These are phyloP conservation scores for Alouatta palliata DNA, from an alignment of 2,113 vertebrate species.

Conservation along the genomic window DNA sequence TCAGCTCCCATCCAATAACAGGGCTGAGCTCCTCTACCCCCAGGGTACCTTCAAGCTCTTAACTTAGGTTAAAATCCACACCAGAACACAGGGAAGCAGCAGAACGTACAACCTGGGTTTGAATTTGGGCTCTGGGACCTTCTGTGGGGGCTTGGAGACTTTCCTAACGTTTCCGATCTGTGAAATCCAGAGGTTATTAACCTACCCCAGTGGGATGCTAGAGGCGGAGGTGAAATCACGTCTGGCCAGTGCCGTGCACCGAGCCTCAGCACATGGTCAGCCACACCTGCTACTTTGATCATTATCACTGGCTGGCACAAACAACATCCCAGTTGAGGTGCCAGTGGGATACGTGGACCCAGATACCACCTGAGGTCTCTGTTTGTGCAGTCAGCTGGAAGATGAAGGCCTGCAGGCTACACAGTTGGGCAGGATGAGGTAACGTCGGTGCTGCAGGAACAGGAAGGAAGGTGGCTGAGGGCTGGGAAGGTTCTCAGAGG, in stretches of 20 bases:
- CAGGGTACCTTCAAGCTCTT: background rate
- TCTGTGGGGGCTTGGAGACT: background rate
- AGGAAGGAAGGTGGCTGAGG: background rate
- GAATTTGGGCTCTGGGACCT: background rate
- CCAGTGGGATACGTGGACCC: background rate
- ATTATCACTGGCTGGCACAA: background rate
- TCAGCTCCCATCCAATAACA: background rate
- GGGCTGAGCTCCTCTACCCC: too few species aligned
- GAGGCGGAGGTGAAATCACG: background rate
- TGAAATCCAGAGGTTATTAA: background rate
- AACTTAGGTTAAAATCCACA: background rate
- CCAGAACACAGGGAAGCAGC: accelerated
- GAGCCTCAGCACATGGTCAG: background rate
- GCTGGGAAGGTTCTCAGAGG: background rate
- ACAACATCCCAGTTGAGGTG: accelerated
- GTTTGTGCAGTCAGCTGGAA: background rate
- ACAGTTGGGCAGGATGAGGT: accelerated
- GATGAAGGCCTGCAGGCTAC: accelerated
- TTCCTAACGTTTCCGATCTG: background rate
- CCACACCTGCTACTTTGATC: accelerated
- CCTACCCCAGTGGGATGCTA: background rate
- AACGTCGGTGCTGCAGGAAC: background rate
- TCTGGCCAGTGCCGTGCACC: accelerated
- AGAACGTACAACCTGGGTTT: background rate
- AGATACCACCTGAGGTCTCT: background rate